These are phyloP conservation scores for Noctuana brunneofusca DNA, from an alignment of 2,888 invertebrate species.

Conservation along the genomic window DNA sequence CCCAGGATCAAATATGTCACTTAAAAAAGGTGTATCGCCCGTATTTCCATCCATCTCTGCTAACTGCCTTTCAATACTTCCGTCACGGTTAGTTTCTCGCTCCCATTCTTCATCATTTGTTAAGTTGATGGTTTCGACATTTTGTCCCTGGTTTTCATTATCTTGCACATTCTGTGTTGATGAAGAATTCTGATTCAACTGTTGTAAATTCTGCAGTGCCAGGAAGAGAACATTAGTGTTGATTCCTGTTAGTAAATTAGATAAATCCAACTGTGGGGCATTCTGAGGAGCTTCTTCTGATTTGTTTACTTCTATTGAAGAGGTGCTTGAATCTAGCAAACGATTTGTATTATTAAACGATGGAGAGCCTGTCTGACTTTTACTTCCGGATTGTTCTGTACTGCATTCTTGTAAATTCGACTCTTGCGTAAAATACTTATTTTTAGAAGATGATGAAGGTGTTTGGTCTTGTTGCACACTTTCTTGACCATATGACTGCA, in stretches of 20 bases:
- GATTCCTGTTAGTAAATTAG: constrained; percentile 65
- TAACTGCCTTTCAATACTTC: constrained; percentile 68
- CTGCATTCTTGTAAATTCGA: constrained; percentile 5
- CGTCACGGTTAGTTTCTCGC: constrained; percentile 66
- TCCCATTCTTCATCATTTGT: constrained; percentile 78
- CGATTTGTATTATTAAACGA: not conserved
- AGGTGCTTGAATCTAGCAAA: constrained; percentile 12
- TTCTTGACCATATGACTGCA: constrained; percentile 8
- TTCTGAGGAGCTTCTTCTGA: constrained; percentile 11
- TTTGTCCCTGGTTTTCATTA: constrained; percentile 39
- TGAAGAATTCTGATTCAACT: constrained; percentile 54
- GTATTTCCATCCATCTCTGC: constrained; percentile 65
- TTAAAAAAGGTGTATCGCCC: constrained; percentile 74
- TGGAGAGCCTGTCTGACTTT: constrained; percentile 12
- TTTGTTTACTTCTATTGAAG: constrained; percentile 6
- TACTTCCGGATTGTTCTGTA: constrained; percentile 4
- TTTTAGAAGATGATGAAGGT: constrained; percentile 9
- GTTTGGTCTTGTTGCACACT: constrained; percentile 21
- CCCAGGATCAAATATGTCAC: constrained; percentile 80
- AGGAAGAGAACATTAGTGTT: constrained; percentile 69
- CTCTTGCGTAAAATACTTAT: constrained; percentile 14
- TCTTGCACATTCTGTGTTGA: constrained; percentile 30
- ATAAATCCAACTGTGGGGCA: constrained; percentile 54
- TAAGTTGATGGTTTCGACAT: constrained; percentile 68
- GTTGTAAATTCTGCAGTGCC: constrained; percentile 74